These are phyloP conservation scores for Zaprionus lachaisei DNA, from an alignment of 1,140 invertebrate species.

Conservation along the genomic window DNA sequence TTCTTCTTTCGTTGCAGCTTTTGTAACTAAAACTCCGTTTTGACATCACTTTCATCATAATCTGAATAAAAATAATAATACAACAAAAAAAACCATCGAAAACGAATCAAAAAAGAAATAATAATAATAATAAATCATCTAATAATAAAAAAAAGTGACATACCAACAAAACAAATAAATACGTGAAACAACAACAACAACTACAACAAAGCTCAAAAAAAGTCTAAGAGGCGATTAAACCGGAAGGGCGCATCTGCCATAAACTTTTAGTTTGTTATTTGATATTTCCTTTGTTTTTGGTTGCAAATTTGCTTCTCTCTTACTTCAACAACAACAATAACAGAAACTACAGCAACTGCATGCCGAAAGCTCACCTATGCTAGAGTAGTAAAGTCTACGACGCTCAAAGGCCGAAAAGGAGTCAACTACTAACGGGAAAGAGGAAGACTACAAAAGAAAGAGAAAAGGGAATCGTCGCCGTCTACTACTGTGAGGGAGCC, in stretches of 20 bases:
- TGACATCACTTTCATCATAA: constrained; percentile 85
- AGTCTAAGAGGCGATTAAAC: constrained; percentile 63
- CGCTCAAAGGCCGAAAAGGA: constrained; percentile 19
- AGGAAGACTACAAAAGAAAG: constrained; percentile 27
- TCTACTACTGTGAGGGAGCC: constrained; percentile 7
- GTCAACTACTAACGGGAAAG: constrained; percentile 31
- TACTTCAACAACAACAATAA: constrained; percentile 6
- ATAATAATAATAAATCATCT: constrained; percentile 67
- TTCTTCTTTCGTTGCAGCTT: constrained; percentile 88
- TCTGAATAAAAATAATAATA: constrained; percentile 83
- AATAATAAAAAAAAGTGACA: constrained; percentile 68
- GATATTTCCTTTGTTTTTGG: constrained; percentile 68
- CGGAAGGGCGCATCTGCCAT: constrained; percentile 59
- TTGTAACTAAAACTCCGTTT: constrained; percentile 90
- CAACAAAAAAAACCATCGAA: constrained; percentile 81
- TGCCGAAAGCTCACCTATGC: constrained; percentile 42
- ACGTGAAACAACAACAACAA: constrained; percentile 48
- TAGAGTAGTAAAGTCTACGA: constrained; percentile 24
- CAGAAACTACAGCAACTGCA: constrained; percentile 4
- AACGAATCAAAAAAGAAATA: constrained; percentile 78
- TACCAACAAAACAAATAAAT: constrained; percentile 42
- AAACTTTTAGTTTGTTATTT: constrained; percentile 67
- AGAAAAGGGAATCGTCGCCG: constrained; percentile 31
- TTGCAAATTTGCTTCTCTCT: constrained; percentile 52
- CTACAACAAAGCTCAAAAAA: constrained; percentile 77